Conservation (phyloP, 2,113 vertebrate species). For the Sciurus niger region DNA sequence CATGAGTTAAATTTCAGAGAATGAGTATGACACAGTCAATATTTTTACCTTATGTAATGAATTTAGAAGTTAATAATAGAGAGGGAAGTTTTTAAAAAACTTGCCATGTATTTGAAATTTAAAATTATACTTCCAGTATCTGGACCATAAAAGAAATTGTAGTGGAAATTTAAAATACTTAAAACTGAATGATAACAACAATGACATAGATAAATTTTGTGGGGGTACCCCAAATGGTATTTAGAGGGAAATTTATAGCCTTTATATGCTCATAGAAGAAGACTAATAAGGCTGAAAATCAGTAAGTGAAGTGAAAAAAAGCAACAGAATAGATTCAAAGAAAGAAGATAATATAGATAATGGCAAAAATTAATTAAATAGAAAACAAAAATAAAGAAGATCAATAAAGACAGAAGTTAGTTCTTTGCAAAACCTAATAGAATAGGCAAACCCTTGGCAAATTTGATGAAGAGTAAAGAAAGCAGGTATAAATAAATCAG, state of each 20-base stretch:
- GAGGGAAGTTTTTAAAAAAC: neutral
- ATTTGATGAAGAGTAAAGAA: neutral
- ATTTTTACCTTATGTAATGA: neutral
- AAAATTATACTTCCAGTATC: slow-evolving; percentile 7
- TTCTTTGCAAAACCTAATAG: slow-evolving; percentile 46
- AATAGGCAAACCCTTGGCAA: neutral
- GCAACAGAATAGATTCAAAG: neutral
- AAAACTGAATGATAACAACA: neutral
- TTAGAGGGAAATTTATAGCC: neutral
- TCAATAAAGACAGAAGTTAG: slow-evolving; percentile 3
- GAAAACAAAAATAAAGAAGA: slow-evolving; percentile 35
- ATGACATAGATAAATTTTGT: neutral
- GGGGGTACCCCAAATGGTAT: neutral
- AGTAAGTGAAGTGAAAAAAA: neutral
- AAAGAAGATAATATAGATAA: neutral
- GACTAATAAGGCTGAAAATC: slow-evolving; percentile 6
- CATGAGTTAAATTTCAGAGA: neutral
- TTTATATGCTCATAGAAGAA: slow-evolving; percentile 54
- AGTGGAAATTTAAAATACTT: slow-evolving; percentile 59
- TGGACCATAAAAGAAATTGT: neutral
- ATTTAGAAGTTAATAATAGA: slow-evolving; percentile 38
- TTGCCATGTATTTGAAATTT: neutral
- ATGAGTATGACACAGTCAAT: neutral
- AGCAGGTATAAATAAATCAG: neutral
- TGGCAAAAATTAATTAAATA: slow-evolving; percentile 26